Base-by-base conservation (phyloP, 2,113 vertebrate species). In the Brienomyrus longianalis region DNA sequence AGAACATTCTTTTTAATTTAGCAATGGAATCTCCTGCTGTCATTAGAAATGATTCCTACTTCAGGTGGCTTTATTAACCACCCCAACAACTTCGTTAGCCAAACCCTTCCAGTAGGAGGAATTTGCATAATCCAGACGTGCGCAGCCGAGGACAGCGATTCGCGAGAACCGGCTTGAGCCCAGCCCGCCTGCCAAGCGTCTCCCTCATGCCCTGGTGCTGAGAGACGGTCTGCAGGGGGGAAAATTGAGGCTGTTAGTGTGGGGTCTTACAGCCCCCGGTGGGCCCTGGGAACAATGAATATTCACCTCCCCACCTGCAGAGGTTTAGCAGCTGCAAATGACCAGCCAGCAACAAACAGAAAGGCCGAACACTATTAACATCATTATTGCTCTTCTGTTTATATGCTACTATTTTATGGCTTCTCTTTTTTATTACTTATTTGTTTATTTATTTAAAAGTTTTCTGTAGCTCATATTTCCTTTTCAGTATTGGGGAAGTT, bases 261-360 rank as follows among this genome's bases (percentile, higher is more conserved):
- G 84, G 93, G 93, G 93, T 94, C 93, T 93, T 92, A 15, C 87
- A 35, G 45, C 19, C 35, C 35, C 74, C 15, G 5, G 2, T 2
- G 11, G 35, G 35, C 35, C 17, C 35, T 43, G 74, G 74, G 74
- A 15, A 15, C 74, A 35, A 19, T 43, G 74, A 35, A 80, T 80
- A 80, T 80, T 43, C 31, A 80, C 35, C 35, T 80, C 74, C 74
- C 31, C 35, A 19, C 15, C 35, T 77, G 8, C 27, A 1, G 59
- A 39, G 39, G 39, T 43, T 39, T 43, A 80, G 17, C 74, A 19
- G 74, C 74, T 39, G 13, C 2, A 77, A 77, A 77, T 17, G 35
- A 39, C 31, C 35, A 19, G 35, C 5, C 74, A 43, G 74, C n/a
- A 1, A 35, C 35, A 19, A 43, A 77, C 31, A 7, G 15, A 77